Evolutionary conservation across 2,797 vertebrate genomes (phyloP).

Genomic region (Epinephelus malabaricus): DNA sequence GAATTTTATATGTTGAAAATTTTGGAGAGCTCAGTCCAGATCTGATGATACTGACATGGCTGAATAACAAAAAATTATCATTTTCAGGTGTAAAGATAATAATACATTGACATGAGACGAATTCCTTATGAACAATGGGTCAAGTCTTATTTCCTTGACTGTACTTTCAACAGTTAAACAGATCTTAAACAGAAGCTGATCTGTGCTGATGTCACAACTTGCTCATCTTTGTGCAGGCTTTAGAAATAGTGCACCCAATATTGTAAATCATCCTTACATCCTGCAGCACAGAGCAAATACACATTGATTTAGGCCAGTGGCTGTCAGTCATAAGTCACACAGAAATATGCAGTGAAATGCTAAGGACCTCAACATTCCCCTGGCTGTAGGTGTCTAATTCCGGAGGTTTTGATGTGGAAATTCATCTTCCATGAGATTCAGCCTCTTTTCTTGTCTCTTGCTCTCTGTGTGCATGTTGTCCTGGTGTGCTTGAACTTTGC

Average conservation of each 20-base stretch:
- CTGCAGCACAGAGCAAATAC: not conserved
- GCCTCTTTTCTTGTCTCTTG: not conserved
- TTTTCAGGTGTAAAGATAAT: no score
- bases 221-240: not conserved
- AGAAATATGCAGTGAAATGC: conserved; percentile 13
- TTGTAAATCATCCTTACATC: conserved; percentile 16
- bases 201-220: not conserved
- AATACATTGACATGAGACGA: not conserved
- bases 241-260: not conserved
- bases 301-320: conserved; percentile 3
- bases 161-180: not conserved
- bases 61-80: no score
- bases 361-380: conserved; percentile 17
- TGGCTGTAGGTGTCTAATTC: not conserved
- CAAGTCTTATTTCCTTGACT: not conserved
- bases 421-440: not conserved
- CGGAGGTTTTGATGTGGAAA: conserved; percentile 34
- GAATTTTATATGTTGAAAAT: no score
- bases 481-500: not conserved
- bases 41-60: no score
- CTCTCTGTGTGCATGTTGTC: no score
- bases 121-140: not conserved
- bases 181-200: not conserved
- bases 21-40: no score
- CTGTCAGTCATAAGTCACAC: conserved; percentile 14